Base-by-base conservation (phyloP, 2,888 invertebrate genomes). In the Oxyscelio sp. region DNA sequence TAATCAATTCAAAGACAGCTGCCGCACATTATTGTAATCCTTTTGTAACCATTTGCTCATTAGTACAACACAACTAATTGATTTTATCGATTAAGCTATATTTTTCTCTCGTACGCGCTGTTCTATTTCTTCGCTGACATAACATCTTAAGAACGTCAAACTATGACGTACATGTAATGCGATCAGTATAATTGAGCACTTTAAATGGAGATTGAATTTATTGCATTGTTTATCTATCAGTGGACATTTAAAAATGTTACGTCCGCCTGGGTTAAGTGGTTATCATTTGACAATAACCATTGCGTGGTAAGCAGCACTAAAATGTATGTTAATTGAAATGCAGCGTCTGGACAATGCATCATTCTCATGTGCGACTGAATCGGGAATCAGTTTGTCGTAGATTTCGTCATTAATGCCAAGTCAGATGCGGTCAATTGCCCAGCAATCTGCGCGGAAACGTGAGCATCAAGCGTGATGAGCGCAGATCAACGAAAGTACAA, bases 381-480 rank as follows among this genome's bases (percentile, higher is more conserved):
- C 61, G 61, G 13, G 61, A 61, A 65, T 56, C 58, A 31, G 43
- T 54, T 54, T 63, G 52, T 43, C 58, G 19, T 52, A 21, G 31
- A 52, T 58, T 56, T 58, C 31, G 63, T 61, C 58, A 40, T 66
- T 65, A 73, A 73, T 45, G 80, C 38, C 66, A 71, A 70, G 48
- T 79, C 58, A 71, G 79, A 71, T 52, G 66, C 66, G 80, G 80
- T 80, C 80, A 73, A 80, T 80, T 65, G 71, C 31, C 48, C 58
- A 50, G 50, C 71, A 79, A 79, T 79, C 65, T 68, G 50, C 45
- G 68, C 66, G 45, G 61, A 78, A 70, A 68, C 68, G 50, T n/a
- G n/a, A n/a, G n/a, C n/a, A n/a, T n/a, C n/a, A n/a, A n/a, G n/a
- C n/a, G n/a, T 43, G 59, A 75, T 52, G 48, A 58, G 75, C 66